Percentiles rank a stretch among this genome's conserved stretches.
These are phyloP conservation scores for Neodiprion fabricii DNA, from an alignment of 1,140 invertebrate species.

Conservation along the genomic window DNA sequence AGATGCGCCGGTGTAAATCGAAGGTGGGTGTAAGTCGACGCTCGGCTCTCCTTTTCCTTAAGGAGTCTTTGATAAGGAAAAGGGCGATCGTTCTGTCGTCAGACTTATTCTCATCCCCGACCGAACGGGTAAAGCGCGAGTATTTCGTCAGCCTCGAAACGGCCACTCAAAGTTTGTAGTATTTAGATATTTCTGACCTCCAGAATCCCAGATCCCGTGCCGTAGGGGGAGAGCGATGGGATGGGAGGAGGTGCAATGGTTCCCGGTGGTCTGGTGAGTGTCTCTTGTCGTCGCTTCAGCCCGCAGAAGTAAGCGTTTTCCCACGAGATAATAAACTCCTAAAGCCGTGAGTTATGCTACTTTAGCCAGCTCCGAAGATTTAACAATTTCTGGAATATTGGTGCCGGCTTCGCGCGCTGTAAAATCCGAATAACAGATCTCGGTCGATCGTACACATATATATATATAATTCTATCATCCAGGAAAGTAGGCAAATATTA, in stretches of 20 bases:
- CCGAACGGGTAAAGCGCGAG: not conserved
- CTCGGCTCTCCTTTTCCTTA: slow-evolving; percentile 14
- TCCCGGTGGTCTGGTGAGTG: slow-evolving; percentile 54
- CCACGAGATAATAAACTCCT: slow-evolving; percentile 49
- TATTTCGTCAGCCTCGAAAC: not conserved
- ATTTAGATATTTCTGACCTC: slow-evolving; percentile 37
- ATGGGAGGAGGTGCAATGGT: slow-evolving; percentile 20
- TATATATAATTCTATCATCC: not conserved
- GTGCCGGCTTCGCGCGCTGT: not conserved
- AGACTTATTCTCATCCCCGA: slow-evolving; percentile 11
- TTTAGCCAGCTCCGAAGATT: slow-evolving; percentile 11
- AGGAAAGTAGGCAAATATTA: slow-evolving; percentile 10
- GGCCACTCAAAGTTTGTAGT: slow-evolving; percentile 8
- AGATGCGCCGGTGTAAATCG: not conserved
- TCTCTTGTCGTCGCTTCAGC: slow-evolving; percentile 47
- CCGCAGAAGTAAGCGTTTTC: slow-evolving; percentile 45
- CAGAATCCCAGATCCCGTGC: slow-evolving; percentile 2
- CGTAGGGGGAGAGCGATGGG: slow-evolving; percentile 25
- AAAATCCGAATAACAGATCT: slow-evolving; percentile 2
- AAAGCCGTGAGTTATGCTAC: slow-evolving; percentile 13
- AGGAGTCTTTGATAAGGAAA: slow-evolving; percentile 36
- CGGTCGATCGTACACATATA: not conserved
- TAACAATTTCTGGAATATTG: slow-evolving; percentile 5
- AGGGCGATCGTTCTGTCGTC: slow-evolving; percentile 4
- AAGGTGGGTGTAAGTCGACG: too few relatives aligned